Evolutionary conservation across 2,113 vertebrate genomes (phyloP).

Genomic region (Garra rufa): DNA sequence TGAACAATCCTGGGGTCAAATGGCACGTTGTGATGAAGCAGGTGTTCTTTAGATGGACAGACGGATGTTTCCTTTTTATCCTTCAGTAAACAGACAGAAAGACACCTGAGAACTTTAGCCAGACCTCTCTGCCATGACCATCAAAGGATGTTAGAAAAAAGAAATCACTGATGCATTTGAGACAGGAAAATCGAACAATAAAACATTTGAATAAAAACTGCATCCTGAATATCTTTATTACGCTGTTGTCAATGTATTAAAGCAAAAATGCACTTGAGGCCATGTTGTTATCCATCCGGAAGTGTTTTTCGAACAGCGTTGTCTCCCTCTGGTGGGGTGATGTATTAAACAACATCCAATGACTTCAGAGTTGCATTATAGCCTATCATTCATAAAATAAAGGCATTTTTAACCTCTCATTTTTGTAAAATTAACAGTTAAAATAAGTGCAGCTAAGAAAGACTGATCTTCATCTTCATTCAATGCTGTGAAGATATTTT

Average conservation of each 20-base stretch:
- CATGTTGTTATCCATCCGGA: not conserved
- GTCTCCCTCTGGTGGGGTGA: slow-evolving; percentile 1
- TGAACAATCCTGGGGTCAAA: not conserved
- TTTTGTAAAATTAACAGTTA: not conserved
- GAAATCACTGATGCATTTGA: not conserved
- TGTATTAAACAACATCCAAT: not conserved
- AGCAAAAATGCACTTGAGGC: not conserved
- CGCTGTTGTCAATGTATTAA: not conserved
- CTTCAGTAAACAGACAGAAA: slow-evolving; percentile 2
- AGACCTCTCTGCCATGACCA: not conserved
- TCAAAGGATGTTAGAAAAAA: not conserved
- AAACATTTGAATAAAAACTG: not conserved
- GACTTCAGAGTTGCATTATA: not conserved
- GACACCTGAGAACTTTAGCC: not conserved
- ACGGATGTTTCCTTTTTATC: not conserved
- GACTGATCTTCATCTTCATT: not conserved
- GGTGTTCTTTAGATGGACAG: slow-evolving; percentile 4
- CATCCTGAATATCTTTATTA: not conserved
- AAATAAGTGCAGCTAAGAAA: not conserved
- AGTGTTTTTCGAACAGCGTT: not conserved
- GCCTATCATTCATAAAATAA: not conserved
- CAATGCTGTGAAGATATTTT: not conserved
- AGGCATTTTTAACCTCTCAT: not conserved
- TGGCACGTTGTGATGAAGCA: not conserved
- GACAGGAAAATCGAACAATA: not conserved